These are phyloP conservation scores for Rhinophrynus dorsalis DNA, from an alignment of 2,797 vertebrate species.

Conservation along the genomic window DNA sequence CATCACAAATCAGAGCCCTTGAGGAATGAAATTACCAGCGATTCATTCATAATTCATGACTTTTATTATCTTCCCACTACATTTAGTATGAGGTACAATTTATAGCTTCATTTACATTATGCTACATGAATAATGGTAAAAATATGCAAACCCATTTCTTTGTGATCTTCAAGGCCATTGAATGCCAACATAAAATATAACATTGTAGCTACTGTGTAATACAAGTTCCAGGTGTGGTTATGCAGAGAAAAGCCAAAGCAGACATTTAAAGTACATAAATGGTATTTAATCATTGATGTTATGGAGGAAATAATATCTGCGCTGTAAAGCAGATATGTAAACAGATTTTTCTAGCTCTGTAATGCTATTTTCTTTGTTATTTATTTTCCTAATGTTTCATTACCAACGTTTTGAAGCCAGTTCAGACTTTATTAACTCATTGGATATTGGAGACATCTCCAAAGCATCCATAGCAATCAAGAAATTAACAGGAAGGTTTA, in stretches of 20 bases:
- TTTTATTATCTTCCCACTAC: constrained; percentile 77
- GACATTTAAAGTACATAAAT: constrained; percentile 40
- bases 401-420: too few species aligned
- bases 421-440: not conserved
- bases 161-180: constrained; percentile 49
- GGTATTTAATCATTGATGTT: constrained; percentile 45
- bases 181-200: constrained; percentile 47
- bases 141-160: constrained; percentile 60
- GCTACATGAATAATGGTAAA: constrained; percentile 81
- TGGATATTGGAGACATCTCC: too few species aligned
- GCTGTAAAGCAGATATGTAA: constrained; percentile 19
- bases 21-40: constrained; percentile 76
- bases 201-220: constrained; percentile 40
- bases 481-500: too few species aligned
- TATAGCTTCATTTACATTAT: constrained; percentile 82
- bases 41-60: constrained; percentile 84
- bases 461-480: too few species aligned
- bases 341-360: constrained; percentile 23
- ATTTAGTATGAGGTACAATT: constrained; percentile 74
- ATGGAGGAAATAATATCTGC: constrained; percentile 7
- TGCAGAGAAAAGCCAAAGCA: constrained; percentile 29
- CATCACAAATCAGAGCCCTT: constrained; percentile 71
- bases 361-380: not conserved
- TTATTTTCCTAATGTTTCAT: too few species aligned
- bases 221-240: constrained; percentile 45